A percentile compares a stretch with the other conserved stretches of the same genome.
These are phyloP conservation scores for Amblyornis subalaris DNA, from an alignment of 2,113 vertebrate genomes.

Conservation along the genomic window DNA sequence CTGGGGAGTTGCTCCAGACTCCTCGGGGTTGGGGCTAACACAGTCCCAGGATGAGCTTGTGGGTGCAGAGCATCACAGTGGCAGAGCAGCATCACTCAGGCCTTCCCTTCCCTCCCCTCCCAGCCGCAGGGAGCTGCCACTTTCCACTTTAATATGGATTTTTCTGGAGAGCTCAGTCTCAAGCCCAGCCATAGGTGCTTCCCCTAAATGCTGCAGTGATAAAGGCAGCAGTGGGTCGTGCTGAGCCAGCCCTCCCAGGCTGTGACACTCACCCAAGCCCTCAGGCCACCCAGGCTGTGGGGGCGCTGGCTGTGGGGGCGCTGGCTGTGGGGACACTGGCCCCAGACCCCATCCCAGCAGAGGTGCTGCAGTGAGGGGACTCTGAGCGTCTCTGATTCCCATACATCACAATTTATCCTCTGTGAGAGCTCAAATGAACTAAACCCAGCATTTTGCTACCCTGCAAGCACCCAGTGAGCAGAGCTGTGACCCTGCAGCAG, in stretches of 20 bases:
- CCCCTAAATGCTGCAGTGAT: too few relatives aligned
- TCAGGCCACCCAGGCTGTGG: not conserved
- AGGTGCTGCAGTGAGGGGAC: not conserved
- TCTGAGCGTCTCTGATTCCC: not conserved
- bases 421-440: not conserved
- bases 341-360: not conserved
- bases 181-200: not conserved
- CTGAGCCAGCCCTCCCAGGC: not conserved
- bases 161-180: not conserved
- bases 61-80: rapidly evolving
- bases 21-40: rapidly evolving
- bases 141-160: not conserved
- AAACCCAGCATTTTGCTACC: not conserved
- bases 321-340: rapidly evolving
- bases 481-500: not conserved
- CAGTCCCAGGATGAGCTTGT: not conserved
- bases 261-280: not conserved
- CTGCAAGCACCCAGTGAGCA: not conserved
- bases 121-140: rapidly evolving
- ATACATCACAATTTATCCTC: not conserved
- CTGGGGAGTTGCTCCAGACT: not conserved
- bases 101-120: not conserved
- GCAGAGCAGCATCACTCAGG: not conserved
- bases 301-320: too few relatives aligned
- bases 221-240: rapidly evolving